Evolutionary conservation across 92 coral and sea anemone genomes (phyloP).

Genomic region (Parazoanthus atlanticus): DNA sequence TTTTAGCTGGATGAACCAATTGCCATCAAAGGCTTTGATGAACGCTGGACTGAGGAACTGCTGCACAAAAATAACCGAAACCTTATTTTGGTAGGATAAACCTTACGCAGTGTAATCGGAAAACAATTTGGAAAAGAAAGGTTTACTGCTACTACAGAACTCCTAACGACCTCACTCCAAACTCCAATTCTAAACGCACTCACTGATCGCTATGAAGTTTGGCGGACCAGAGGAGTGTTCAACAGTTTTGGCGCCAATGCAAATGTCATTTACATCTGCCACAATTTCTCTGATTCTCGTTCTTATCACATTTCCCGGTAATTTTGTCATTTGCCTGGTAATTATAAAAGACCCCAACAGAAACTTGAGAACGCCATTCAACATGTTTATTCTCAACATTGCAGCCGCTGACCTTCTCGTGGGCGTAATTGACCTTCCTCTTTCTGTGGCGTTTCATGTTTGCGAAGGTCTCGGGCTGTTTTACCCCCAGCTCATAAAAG

Average conservation of each 20-base stretch:
- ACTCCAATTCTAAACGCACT: background rate
- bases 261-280: slow-evolving; percentile 67
- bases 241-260: slow-evolving; percentile 53
- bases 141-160: background rate
- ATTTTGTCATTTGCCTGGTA: slow-evolving; percentile 74
- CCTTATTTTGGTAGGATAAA: background rate
- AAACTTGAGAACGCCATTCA: slow-evolving; percentile 79
- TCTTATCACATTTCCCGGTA: slow-evolving; percentile 67
- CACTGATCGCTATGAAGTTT: slow-evolving; percentile 49
- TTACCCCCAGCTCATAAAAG: slow-evolving; percentile 46
- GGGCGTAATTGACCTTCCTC: slow-evolving; percentile 68
- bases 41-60: background rate
- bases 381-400: slow-evolving; percentile 72
- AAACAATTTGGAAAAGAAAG: background rate
- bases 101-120: background rate
- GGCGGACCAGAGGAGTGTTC: slow-evolving; percentile 70
- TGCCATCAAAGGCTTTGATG: too few relatives aligned
- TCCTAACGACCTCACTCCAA: background rate
- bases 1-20: too few relatives aligned
- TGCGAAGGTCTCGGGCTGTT: slow-evolving; percentile 64
- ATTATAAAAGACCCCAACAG: slow-evolving; percentile 76
- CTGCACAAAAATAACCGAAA: too few relatives aligned
- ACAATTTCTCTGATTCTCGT: slow-evolving; percentile 61
- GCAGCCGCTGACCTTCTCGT: slow-evolving; percentile 76
- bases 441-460: slow-evolving; percentile 70